Evolutionary conservation across 2,797 vertebrate species (phyloP).

Genomic region (Oreochromis mossambicus): DNA sequence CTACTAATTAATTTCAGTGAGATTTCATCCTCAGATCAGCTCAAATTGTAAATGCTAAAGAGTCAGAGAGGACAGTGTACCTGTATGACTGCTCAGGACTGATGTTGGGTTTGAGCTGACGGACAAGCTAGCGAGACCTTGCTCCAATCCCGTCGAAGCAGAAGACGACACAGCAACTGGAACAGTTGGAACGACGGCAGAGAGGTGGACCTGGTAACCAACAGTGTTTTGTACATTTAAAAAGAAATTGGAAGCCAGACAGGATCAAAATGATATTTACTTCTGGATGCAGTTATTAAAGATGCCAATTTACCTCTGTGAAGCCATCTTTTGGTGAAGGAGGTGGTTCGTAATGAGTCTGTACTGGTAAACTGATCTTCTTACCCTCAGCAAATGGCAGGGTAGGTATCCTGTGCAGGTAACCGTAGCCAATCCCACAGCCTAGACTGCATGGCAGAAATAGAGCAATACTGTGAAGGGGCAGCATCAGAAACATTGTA

Average conservation of each 20-base stretch:
- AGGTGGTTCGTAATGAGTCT: constrained; percentile 69
- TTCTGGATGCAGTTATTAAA: not conserved
- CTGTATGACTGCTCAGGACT: constrained; percentile 55
- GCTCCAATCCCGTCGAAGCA: constrained; percentile 78
- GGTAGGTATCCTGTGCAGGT: constrained; percentile 96
- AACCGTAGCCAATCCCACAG: constrained; percentile 95
- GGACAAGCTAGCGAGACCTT: constrained; percentile 79
- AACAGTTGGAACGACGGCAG: constrained; percentile 79
- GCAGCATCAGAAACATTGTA: not conserved
- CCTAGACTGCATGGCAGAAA: constrained; percentile 81
- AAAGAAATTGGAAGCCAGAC: not conserved
- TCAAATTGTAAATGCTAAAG: not conserved
- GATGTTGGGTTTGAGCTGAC: constrained; percentile 73
- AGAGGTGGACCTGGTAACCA: constrained; percentile 85
- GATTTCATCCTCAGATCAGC: not conserved
- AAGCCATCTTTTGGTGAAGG: constrained; percentile 87
- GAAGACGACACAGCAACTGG: constrained; percentile 76
- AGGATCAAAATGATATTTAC: not conserved
- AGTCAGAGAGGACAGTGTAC: constrained; percentile 21
- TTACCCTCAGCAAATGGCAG: constrained; percentile 85
- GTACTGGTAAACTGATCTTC: constrained; percentile 82
- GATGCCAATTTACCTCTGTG: constrained; percentile 80
- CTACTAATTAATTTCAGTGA: not conserved
- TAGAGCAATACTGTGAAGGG: not conserved
- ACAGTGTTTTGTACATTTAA: not conserved